Percentiles rank a stretch among this genome's conserved stretches.
Evolutionary conservation across 1,140 invertebrate genomes (phyloP).

Genomic region (Diabrotica virgifera): DNA sequence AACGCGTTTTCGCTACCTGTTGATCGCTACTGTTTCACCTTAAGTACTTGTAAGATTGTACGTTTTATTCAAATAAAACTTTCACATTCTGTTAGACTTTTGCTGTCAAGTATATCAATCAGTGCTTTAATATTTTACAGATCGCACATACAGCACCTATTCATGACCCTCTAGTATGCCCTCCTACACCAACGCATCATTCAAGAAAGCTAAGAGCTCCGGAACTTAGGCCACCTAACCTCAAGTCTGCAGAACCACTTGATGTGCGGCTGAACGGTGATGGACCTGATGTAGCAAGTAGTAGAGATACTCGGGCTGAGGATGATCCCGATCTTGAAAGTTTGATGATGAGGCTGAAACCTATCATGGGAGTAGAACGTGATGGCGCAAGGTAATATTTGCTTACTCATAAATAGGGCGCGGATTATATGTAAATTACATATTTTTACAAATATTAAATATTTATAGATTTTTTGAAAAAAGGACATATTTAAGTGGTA

Average conservation of each 20-base stretch:
- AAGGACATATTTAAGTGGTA: no score
- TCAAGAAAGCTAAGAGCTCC: conserved; percentile 58
- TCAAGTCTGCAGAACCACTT: conserved; percentile 46
- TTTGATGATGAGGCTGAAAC: neutral
- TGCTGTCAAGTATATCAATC: no score
- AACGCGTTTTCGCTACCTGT: no score
- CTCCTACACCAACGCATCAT: conserved; percentile 78
- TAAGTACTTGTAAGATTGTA: no score
- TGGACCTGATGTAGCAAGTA: neutral
- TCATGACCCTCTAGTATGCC: conserved; percentile 57
- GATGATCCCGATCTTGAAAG: neutral
- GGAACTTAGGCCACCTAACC: conserved; percentile 47
- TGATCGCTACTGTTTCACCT: no score
- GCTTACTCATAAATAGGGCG: no score
- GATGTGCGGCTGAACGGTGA: neutral
- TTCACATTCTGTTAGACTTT: no score
- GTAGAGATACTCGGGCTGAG: neutral
- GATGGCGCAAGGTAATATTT: neutral
- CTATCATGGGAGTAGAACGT: neutral
- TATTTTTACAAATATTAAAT: no score
- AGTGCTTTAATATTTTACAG: conserved; percentile 1
- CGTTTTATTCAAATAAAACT: no score
- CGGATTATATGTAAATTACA: no score
- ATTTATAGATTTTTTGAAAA: no score
- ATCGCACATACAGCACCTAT: conserved; percentile 21